phyloP scores from a whole-genome alignment of 2,888 invertebrate genomes.

The Pollenia labialis region DNA sequence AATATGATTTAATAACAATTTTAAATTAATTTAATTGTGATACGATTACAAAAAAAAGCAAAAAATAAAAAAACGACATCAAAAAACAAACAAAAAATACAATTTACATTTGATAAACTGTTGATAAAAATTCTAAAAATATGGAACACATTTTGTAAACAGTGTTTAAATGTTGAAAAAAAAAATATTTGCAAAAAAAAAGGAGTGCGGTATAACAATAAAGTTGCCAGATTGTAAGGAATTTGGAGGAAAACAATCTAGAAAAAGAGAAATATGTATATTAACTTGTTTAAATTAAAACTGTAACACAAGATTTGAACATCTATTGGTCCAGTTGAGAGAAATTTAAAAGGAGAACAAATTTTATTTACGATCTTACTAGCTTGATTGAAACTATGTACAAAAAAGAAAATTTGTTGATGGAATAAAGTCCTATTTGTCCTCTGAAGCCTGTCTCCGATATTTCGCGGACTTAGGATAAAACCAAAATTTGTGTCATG shows the following conservation, averaged over 20 bases:
- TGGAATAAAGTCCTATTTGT: no score
- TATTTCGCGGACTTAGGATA: no score
- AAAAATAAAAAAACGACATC: neutral
- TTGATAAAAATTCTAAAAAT: conserved; percentile 57
- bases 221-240: neutral
- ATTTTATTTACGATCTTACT: no score
- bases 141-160: conserved; percentile 42
- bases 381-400: no score
- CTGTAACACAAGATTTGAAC: no score
- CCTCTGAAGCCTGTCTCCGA: no score
- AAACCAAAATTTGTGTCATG: no score
- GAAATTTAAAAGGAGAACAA: no score
- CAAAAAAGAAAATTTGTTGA: no score
- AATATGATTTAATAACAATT: conserved; percentile 65
- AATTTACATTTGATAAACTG: conserved; percentile 50
- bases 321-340: no score
- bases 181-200: conserved; percentile 9
- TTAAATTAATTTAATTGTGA: conserved; percentile 61
- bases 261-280: no score
- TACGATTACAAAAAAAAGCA: conserved; percentile 49
- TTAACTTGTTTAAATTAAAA: no score
- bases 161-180: conserved; percentile 14
- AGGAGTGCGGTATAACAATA: neutral
- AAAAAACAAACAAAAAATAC: conserved; percentile 29
- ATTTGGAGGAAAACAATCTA: neutral